Base-by-base conservation (phyloP, 2,888 invertebrate genomes). In the Sphinx pinastri region DNA sequence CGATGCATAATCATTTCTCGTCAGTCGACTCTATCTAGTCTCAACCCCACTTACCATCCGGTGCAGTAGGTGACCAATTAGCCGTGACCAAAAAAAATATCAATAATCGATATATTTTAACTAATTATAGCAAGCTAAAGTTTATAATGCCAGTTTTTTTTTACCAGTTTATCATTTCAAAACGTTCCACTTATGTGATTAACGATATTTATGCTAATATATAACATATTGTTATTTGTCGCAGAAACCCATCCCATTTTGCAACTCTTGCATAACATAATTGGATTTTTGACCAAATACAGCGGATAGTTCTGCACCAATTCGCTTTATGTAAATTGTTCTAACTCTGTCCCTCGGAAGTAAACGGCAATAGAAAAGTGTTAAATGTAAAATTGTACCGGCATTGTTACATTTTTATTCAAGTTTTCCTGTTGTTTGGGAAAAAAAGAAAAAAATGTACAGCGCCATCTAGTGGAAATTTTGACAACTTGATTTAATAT, bases 211-310 rank as follows among this genome's bases (percentile, higher is more conserved):
- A 54, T 55, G 55, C 16, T 52, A 14, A 45, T 54, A 47, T 68
- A 68, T 57, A 67, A 16, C 19, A 19, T 51, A 67, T 70, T 59
- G 70, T 68, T 68, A 59, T 10, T 16, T 68, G n/a, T 6, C n/a
- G 67, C 55, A 60, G 52, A 59, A 71, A 11, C 12, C 67, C 51
- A 67, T 70, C 67, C 38, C 14, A 68, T 70, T 63, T 70, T 66
- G 70, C 71, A 71, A 68, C 52, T 49, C 68, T 73, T 71, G 71
- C 67, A 54, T 73, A 73, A 73, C 59, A 8, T 58, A 68, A 70
- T 70, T 68, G 68, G 70, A 70, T 71, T 73, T 72, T 68, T 70
- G 68, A 51, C 19, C 54, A 66, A 66, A 71, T 67, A 58, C 57
- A 38, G 5, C 38, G 38, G 7, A 38, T 38, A 38, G 54, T 54